Base-by-base conservation (phyloP, 2,797 vertebrate genomes). In the Brachyrhaphis roseni region DNA sequence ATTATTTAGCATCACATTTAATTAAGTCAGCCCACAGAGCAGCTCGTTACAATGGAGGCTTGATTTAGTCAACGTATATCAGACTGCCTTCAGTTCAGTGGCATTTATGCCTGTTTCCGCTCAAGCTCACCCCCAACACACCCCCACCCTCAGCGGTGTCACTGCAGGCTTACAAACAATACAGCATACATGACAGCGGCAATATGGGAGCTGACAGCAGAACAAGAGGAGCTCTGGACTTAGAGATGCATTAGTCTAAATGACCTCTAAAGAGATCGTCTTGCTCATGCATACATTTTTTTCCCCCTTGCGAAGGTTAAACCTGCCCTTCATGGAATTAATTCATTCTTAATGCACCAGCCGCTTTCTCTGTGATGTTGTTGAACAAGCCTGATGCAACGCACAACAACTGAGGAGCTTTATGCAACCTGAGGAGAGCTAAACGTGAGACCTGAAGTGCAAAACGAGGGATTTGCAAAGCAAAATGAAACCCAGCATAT, bases 1-100 rank as follows among this genome's bases (percentile, higher is more conserved):
- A 94, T 94, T 91, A 94, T 93, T 93, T 91, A 92, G 93, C 88
- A 92, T 94, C 93, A 88, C 89, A 93, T 95, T 94, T 95, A 95
- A 96, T 96, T 91, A 95, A 91, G 91, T 90, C 84, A 84, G 85
- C 80, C 83, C 78, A 66, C 83, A 84, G 88, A 90, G 92, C 88
- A 78, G 88, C 86, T 92, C 84, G 86, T 94, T 93, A 92, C 88
- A 91, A 88, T 77, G 73, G 87, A 87, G 82, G 87, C 80, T 78
- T 93, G 90, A 95, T 92, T 93, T 92, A 87, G 86, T 92, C 88
- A 64, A 84, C 78, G 90, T 73, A 89, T 86, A 88, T 83, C 28
- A 28, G 81, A 86, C 85, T 78, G 79, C 26, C 80, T 79, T 76
- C 78, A 84, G 89, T 83, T 88, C 85, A 91, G 78, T 77, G 49